Conservation (phyloP, 1,140 invertebrate genomes). For the Scaptodrosophila lebanonensis region DNA sequence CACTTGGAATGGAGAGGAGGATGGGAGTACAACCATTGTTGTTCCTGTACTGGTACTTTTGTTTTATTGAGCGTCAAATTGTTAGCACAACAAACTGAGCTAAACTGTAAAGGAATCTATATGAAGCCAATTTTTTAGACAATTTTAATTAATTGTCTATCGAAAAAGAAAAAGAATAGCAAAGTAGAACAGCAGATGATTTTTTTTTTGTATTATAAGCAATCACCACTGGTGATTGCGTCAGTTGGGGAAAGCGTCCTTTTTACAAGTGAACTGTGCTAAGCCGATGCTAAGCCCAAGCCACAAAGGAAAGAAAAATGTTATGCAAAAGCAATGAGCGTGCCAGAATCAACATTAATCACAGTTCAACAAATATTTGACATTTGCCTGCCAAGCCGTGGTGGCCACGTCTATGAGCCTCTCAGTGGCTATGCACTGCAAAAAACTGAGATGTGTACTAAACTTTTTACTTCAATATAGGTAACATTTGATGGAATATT, state of each 20-base stretch:
- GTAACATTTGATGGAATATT: too few species aligned
- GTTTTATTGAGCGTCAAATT: constrained; percentile 48
- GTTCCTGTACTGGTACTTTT: constrained; percentile 23
- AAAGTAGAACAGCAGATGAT: constrained; percentile 26
- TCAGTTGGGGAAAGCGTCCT: constrained; percentile 10
- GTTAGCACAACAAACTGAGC: constrained; percentile 53
- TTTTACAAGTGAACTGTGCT: constrained; percentile 49
- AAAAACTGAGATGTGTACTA: too few species aligned
- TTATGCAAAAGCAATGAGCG: constrained; percentile 38
- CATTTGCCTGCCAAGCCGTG: constrained; percentile 42
- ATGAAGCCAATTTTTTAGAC: too few species aligned
- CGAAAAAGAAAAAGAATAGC: constrained; percentile 29
- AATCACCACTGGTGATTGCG: too few species aligned
- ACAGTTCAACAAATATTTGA: constrained; percentile 73
- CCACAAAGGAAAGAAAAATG: constrained; percentile 15
- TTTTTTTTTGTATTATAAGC: background rate
- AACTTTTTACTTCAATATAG: too few species aligned
- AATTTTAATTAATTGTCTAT: constrained; percentile 60
- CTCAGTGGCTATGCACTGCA: too few species aligned
- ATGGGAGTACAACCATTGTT: constrained; percentile 3
- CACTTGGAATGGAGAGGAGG: constrained; percentile 24
- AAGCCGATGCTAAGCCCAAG: constrained; percentile 27
- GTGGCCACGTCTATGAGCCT: too few species aligned
- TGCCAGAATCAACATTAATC: constrained; percentile 70
- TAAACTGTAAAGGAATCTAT: too few species aligned